These are phyloP conservation scores for Harmothoe impar DNA, from an alignment of 2,888 invertebrate species.

Conservation along the genomic window DNA sequence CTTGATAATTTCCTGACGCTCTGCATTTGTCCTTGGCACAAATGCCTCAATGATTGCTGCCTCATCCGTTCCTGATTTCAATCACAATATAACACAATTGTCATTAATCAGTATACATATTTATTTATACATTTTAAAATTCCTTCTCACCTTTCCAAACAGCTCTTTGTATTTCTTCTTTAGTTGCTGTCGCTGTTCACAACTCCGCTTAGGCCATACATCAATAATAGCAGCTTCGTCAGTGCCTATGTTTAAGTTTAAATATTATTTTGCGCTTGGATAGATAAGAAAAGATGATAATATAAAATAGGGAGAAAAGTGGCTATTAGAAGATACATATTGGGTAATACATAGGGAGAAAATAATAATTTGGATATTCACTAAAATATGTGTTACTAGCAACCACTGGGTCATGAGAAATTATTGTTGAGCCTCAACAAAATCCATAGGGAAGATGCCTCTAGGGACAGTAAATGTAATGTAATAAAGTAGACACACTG, in stretches of 20 bases:
- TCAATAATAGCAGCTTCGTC: conserved; percentile 73
- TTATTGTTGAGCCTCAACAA: no score
- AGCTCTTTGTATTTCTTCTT: conserved; percentile 70
- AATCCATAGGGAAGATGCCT: no score
- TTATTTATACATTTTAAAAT: neutral
- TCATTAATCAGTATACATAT: neutral
- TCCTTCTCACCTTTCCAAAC: conserved; percentile 72
- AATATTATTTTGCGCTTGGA: neutral
- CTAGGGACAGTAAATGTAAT: no score
- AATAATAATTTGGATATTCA: no score
- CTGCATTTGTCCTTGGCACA: conserved; percentile 71
- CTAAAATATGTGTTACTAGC: no score
- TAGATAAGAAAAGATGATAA: neutral
- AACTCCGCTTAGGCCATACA: conserved; percentile 72
- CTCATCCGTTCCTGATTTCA: conserved; percentile 73
- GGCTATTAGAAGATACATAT: no score
- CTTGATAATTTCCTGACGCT: conserved; percentile 72
- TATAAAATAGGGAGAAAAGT: neutral
- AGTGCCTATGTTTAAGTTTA: conserved; percentile 68
- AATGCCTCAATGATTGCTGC: conserved; percentile 73
- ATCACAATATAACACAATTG: conserved; percentile 50
- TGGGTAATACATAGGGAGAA: no score
- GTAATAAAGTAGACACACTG: no score
- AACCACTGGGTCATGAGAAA: no score
- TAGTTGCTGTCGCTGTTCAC: conserved; percentile 71